phyloP scores from a whole-genome alignment of 2,888 invertebrate species.

The Charanyca ferruginea region DNA sequence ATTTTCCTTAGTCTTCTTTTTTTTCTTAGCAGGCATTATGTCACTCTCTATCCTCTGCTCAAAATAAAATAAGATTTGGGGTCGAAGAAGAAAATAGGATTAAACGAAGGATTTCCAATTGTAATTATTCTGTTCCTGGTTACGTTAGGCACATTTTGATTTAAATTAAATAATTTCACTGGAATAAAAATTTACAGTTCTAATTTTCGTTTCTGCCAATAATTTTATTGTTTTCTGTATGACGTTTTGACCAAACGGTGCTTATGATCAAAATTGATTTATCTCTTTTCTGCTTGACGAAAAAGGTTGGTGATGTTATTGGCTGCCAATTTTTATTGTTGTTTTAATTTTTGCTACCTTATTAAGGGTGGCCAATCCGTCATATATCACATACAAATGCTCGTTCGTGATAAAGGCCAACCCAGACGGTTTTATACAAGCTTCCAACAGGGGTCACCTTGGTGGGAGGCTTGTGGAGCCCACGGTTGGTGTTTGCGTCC shows the following conservation, averaged over 20 bases:
- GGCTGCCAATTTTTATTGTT: neutral
- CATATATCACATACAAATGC: no score
- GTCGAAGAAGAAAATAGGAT: neutral
- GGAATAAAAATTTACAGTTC: neutral
- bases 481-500: no score
- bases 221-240: slow-evolving; percentile 9
- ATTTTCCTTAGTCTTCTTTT: slow-evolving; percentile 44
- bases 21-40: slow-evolving; percentile 48
- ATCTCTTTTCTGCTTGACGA: slow-evolving; percentile 2
- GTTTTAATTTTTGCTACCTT: no score
- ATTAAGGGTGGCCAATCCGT: no score
- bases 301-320: neutral
- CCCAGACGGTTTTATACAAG: no score
- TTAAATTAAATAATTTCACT: neutral
- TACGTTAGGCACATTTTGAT: slow-evolving; percentile 33
- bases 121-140: neutral
- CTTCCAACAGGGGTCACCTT: no score
- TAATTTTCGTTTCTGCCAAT: slow-evolving; percentile 12
- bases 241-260: slow-evolving; percentile 33
- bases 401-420: no score
- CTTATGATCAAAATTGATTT: neutral
- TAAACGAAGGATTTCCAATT: neutral
- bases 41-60: neutral
- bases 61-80: neutral
- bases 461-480: no score